Conservation (phyloP, 2,797 vertebrate genomes). For the Spatula clypeata region DNA sequence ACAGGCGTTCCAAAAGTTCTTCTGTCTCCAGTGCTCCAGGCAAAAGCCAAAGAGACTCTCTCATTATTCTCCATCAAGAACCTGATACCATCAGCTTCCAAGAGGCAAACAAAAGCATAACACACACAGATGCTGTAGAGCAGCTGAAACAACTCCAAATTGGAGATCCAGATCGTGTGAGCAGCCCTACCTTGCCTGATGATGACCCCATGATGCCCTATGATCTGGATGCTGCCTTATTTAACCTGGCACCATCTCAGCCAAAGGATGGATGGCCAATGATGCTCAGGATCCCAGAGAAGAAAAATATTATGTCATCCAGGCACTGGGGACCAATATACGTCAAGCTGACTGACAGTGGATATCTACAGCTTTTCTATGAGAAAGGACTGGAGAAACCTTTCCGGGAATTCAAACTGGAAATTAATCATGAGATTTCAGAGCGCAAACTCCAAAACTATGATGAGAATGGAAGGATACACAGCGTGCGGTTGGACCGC, state of each 20-base stretch:
- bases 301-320: constrained; percentile 95
- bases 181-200: constrained; percentile 79
- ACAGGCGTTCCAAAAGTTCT: constrained; percentile 80
- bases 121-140: constrained; percentile 83
- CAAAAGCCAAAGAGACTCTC: constrained; percentile 85
- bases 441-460: constrained; percentile 92
- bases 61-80: constrained; percentile 82
- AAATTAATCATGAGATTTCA: constrained; percentile 88
- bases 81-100: constrained; percentile 81
- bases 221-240: constrained; percentile 69
- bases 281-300: constrained; percentile 93
- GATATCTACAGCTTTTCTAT: constrained; percentile 89
- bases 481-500: constrained; percentile 89
- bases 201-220: constrained; percentile 81
- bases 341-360: constrained; percentile 84
- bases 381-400: constrained; percentile 92
- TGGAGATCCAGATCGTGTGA: constrained; percentile 83
- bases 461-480: constrained; percentile 90
- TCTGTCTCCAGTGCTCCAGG: constrained; percentile 70
- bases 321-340: constrained; percentile 94
- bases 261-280: constrained; percentile 90
- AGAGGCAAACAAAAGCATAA: constrained; percentile 70
- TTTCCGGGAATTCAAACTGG: constrained; percentile 90
- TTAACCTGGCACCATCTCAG: constrained; percentile 76
- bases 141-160: constrained; percentile 88